phyloP scores from a whole-genome alignment of 2,797 vertebrate species.

The Catharus ustulatus region DNA sequence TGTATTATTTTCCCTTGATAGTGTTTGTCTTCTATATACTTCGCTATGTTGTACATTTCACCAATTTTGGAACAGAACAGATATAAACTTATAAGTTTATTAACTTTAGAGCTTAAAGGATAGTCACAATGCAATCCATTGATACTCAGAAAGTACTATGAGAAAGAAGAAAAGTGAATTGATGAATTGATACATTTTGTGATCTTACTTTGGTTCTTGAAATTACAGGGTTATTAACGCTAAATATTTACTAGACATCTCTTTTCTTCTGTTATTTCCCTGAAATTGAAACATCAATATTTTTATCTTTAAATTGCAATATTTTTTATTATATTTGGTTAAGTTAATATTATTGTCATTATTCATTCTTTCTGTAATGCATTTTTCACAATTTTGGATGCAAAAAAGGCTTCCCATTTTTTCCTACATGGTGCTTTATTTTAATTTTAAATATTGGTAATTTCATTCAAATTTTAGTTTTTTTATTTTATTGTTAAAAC shows the following conservation, averaged over 20 bases:
- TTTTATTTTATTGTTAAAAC: neutral
- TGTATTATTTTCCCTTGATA: neutral
- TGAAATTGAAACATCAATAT: neutral
- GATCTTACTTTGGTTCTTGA: neutral
- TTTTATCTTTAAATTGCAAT: neutral
- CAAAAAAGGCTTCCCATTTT: neutral
- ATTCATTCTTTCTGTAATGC: neutral
- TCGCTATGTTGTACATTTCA: neutral
- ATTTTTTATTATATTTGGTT: neutral
- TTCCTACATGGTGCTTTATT: neutral
- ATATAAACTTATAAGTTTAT: neutral
- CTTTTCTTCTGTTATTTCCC: neutral
- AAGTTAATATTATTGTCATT: neutral
- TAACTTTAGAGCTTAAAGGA: neutral
- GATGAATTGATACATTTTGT: neutral
- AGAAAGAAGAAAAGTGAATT: neutral
- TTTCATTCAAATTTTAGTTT: neutral
- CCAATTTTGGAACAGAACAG: neutral
- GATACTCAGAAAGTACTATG: neutral
- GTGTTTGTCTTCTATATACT: neutral
- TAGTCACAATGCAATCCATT: neutral
- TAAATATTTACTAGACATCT: neutral
- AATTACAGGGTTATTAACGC: neutral
- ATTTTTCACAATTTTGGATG: neutral
- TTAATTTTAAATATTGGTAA: neutral